These are phyloP conservation scores for Micoletzkya japonica DNA, from an alignment of 2,888 invertebrate species.

Conservation along the genomic window DNA sequence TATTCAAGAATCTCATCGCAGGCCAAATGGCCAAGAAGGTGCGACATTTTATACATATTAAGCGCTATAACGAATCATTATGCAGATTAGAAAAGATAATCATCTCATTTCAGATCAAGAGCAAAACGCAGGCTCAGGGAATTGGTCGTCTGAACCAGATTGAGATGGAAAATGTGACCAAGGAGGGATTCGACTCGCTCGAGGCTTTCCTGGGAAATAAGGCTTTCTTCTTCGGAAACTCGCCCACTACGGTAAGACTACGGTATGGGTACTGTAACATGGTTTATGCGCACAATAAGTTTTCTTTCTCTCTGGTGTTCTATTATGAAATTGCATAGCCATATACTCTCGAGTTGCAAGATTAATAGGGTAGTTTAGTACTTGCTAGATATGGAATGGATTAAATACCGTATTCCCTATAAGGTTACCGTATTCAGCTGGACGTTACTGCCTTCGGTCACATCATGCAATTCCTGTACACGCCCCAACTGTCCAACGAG, in stretches of 20 bases:
- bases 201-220: slow-evolving; percentile 19
- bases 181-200: slow-evolving; percentile 18
- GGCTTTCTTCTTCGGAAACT: slow-evolving; percentile 25
- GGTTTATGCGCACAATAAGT: no score
- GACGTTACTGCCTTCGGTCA: slow-evolving; percentile 26
- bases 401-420: not conserved
- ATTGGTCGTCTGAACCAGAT: slow-evolving; percentile 64
- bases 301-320: no score
- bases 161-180: slow-evolving; percentile 46
- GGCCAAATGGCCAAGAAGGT: slow-evolving; percentile 31
- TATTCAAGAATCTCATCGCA: slow-evolving; percentile 40
- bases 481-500: slow-evolving; percentile 8
- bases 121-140: slow-evolving; percentile 55
- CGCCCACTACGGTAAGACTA: slow-evolving; percentile 22
- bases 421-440: not conserved
- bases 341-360: not conserved
- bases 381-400: not conserved
- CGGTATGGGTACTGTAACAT: no score
- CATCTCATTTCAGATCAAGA: slow-evolving; percentile 41
- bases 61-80: no score
- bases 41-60: not conserved
- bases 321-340: no score
- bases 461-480: slow-evolving; percentile 23
- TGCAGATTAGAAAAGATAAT: no score
- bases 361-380: not conserved